A percentile compares a stretch with the other conserved stretches of the same genome.
Evolutionary conservation across 2,888 invertebrate species (phyloP).

Genomic region (Cyclophora punctaria): DNA sequence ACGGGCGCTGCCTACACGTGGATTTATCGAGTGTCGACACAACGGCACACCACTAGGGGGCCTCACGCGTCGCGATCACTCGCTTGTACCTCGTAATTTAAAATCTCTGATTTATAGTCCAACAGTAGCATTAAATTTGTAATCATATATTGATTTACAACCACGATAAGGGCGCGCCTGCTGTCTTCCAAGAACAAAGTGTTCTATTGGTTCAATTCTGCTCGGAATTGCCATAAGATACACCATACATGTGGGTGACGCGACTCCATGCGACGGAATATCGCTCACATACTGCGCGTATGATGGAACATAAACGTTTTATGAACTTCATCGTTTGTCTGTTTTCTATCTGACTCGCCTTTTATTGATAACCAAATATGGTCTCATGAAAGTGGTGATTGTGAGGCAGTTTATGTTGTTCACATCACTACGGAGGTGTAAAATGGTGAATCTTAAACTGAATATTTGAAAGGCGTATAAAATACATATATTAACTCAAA

Average conservation of each 20-base stretch:
- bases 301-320: conserved; percentile 11
- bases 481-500: too few relatives aligned
- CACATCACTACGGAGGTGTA: too few relatives aligned
- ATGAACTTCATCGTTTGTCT: too few relatives aligned
- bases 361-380: too few relatives aligned
- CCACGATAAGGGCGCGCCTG: conserved; percentile 63
- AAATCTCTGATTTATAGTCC: conserved; percentile 71
- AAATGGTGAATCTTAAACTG: too few relatives aligned
- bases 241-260: conserved; percentile 23
- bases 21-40: conserved; percentile 68
- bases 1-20: conserved; percentile 20
- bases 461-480: too few relatives aligned
- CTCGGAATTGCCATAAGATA: conserved; percentile 50
- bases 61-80: conserved; percentile 68
- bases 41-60: conserved; percentile 67
- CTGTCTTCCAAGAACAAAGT: conserved; percentile 58
- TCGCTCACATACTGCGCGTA: too few relatives aligned
- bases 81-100: conserved; percentile 71
- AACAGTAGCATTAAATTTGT: conserved; percentile 76
- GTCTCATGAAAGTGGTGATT: too few relatives aligned
- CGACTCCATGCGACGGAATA: background rate
- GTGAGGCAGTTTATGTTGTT: too few relatives aligned
- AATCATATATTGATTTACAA: conserved; percentile 75
- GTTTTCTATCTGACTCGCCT: too few relatives aligned
- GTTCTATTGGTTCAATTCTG: conserved; percentile 46